phyloP scores from a whole-genome alignment of 2,797 vertebrate genomes.

The Diplodus puntazzo region DNA sequence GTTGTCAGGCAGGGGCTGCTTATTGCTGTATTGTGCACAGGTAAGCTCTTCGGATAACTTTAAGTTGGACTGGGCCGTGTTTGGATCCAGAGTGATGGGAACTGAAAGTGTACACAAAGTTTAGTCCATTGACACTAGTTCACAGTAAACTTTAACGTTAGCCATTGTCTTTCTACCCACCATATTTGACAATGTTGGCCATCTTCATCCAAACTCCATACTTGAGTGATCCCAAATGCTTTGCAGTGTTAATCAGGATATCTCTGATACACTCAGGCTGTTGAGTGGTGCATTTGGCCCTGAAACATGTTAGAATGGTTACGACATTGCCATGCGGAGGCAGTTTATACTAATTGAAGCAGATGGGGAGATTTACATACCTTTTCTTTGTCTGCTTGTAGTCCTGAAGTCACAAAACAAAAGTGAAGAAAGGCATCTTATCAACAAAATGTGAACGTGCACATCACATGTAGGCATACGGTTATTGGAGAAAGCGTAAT shows the following conservation, averaged over 20 bases:
- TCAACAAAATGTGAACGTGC: neutral
- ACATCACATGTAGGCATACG: neutral
- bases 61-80: conserved; percentile 82
- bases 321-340: neutral
- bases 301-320: conserved; percentile 54
- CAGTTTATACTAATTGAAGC: neutral
- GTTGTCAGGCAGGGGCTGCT: conserved; percentile 71
- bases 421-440: conserved; percentile 3
- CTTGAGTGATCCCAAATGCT: conserved; percentile 73
- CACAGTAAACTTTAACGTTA: neutral
- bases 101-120: conserved; percentile 49
- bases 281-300: conserved; percentile 58
- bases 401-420: conserved; percentile 62
- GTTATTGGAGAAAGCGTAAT: neutral
- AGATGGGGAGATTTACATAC: conserved; percentile 52
- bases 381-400: conserved; percentile 78
- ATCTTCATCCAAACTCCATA: conserved; percentile 78
- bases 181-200: conserved; percentile 49
- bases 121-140: neutral
- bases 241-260: conserved; percentile 75
- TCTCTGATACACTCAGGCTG: conserved; percentile 73
- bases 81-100: conserved; percentile 77
- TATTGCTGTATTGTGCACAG: conserved; percentile 63
- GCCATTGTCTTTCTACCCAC: conserved; percentile 57
- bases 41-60: conserved; percentile 74